Conservation (phyloP, 92 coral and sea anemone genomes). For the Pocillopora grandis region DNA sequence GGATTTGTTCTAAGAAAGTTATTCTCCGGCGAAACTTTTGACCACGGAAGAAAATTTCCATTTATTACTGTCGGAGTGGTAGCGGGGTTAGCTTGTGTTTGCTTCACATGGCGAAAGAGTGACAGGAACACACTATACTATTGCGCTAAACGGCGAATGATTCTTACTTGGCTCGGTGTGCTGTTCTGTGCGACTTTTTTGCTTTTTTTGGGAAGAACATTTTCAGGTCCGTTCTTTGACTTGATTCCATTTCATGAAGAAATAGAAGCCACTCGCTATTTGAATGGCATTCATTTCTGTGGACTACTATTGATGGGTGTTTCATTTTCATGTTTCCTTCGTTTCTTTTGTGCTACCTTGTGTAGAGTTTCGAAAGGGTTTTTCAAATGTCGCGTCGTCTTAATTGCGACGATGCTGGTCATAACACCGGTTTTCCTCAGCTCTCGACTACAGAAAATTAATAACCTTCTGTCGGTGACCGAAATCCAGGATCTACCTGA, state of each 20-base stretch:
- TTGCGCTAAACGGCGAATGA: conserved; percentile 16
- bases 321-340: conserved; percentile 42
- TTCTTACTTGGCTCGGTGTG: conserved; percentile 49
- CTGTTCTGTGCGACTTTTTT: conserved; percentile 41
- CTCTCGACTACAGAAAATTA: conserved; percentile 35
- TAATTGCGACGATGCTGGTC: conserved; percentile 41
- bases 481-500: conserved; percentile 36
- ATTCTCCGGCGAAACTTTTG: conserved; percentile 64
- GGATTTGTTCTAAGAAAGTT: conserved; percentile 52
- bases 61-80: conserved; percentile 51
- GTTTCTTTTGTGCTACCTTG: conserved; percentile 42
- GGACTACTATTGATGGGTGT: conserved; percentile 60
- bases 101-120: conserved; percentile 29
- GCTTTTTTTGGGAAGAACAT: conserved; percentile 69
- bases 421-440: conserved; percentile 56
- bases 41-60: conserved; percentile 62
- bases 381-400: conserved; percentile 14
- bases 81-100: conserved; percentile 48
- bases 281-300: conserved; percentile 69
- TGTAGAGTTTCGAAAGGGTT: conserved; percentile 13
- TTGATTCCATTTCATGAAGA: conserved; percentile 72
- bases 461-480: conserved; percentile 49
- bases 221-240: conserved; percentile 60
- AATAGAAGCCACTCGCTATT: conserved; percentile 67
- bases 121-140: background rate